Base-by-base conservation (phyloP, 1,140 invertebrate species). In the Nephila pilipes region DNA sequence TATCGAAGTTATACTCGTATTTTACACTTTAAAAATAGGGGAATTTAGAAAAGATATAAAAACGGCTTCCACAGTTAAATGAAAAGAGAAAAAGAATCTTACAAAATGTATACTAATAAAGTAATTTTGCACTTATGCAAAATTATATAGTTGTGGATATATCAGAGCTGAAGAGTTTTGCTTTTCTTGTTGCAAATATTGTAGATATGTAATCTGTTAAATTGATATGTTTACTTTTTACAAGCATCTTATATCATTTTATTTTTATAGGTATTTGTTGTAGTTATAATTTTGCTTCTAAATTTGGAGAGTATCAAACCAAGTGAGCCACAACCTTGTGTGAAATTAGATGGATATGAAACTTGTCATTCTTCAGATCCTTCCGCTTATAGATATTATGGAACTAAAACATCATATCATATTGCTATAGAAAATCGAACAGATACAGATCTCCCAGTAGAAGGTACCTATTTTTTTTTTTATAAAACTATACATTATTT, bases 261-360 rank as follows among this genome's bases (percentile, higher is more conserved):
- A 29, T 79, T 22, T 83, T 87, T 69, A 14, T 20, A 92, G 90
- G 38, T 75, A 36, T 54, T 36, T 79, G 22, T 92, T 25, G 18
- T 87, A 20, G 81, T 79, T 65, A 58, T 87, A 38, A 75, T 92
- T 69, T 38, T 92, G 22, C 25, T 92, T 36, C 18, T 85, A 18
- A 92, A 92, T 58, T 57, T 92, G 79, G 79, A 75, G 25, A 57
- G 58, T 22, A 92, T 92, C 22, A 46, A 12, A 83, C 25, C 89
- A 36, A 65, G 14, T 10, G 32, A 20, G 12, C 38, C 38, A 16
- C 54, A 55, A 2, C 38, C 38, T 55, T 92, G 90, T 87, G 60
- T 92, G 18, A 85, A 85, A 55, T 57, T 92, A 22, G 90, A 92
- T 92, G 90, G 81, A 22, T 32, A 29, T 97, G 94, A 88, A 29